Conservation (phyloP, 1,140 invertebrate species). For the Lucilia cuprina region DNA sequence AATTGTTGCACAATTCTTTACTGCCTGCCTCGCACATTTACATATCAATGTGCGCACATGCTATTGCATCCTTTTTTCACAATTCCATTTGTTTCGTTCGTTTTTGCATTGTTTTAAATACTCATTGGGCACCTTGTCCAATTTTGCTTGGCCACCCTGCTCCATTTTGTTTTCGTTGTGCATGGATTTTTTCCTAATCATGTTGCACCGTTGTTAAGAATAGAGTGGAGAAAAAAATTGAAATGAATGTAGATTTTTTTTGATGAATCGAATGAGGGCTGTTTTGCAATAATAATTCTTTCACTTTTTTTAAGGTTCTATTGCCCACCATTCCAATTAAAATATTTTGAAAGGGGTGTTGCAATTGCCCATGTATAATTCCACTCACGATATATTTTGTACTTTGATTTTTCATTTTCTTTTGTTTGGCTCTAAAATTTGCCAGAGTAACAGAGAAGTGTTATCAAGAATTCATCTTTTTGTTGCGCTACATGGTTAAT, state of each 20-base stretch:
- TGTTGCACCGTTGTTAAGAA: not conserved
- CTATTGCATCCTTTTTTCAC: not conserved
- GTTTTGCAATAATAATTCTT: conserved; percentile 2
- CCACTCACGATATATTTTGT: not conserved
- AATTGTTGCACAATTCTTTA: conserved; percentile 17
- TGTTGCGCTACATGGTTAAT: not conserved
- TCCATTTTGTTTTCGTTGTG: not conserved
- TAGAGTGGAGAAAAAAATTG: not conserved
- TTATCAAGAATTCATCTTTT: not conserved
- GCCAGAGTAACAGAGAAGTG: not conserved
- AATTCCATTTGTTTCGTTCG: not conserved
- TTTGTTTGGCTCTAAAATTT: not conserved
- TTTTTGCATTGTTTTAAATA: conserved; percentile 26
- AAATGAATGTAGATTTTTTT: not conserved
- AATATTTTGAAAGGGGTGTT: not conserved
- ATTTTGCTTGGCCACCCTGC: not conserved
- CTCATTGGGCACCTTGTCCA: conserved; percentile 30
- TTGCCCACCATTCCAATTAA: not conserved
- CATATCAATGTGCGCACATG: not conserved
- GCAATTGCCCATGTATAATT: not conserved
- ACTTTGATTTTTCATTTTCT: not conserved
- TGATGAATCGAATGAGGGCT: conserved; percentile 32
- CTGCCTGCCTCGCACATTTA: not conserved
- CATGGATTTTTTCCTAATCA: not conserved
- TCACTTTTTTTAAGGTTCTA: not conserved